A percentile compares a stretch with the other conserved stretches of the same genome.
Conservation (phyloP, 1,140 invertebrate genomes). For the Heliconius hermathena region DNA sequence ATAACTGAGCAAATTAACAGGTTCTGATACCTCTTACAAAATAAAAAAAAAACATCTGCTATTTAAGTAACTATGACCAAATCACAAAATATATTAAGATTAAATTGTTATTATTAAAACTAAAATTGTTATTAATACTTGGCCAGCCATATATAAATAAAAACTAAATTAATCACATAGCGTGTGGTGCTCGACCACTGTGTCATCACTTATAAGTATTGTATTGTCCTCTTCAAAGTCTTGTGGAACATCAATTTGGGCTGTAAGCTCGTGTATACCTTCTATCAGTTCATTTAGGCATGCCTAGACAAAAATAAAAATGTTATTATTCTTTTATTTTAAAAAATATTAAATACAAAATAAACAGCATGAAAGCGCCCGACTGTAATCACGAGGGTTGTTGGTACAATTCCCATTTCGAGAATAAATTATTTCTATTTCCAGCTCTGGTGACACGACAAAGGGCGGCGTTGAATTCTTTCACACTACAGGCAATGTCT, state of each 20-base stretch:
- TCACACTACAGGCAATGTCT: too few relatives aligned
- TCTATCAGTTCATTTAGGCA: slow-evolving; percentile 64
- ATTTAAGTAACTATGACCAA: neutral
- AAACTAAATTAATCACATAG: slow-evolving; percentile 55
- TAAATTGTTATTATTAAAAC: neutral
- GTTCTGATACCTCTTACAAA: too few relatives aligned
- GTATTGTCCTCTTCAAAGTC: slow-evolving; percentile 71
- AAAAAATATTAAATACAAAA: neutral
- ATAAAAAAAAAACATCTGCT: neutral
- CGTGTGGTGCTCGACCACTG: slow-evolving; percentile 67
- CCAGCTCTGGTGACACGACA: too few relatives aligned
- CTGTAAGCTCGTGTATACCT: slow-evolving; percentile 67
- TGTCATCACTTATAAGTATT: slow-evolving; percentile 68
- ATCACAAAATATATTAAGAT: slow-evolving; percentile 3
- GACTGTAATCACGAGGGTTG: neutral
- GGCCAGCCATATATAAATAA: neutral
- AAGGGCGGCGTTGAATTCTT: too few relatives aligned
- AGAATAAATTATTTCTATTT: too few relatives aligned
- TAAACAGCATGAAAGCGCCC: neutral
- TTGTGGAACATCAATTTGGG: slow-evolving; percentile 67
- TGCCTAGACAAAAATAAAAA: slow-evolving; percentile 44
- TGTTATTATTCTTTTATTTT: neutral
- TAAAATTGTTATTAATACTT: neutral
- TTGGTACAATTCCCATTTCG: too few relatives aligned
- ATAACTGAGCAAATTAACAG: neutral